A percentile compares a stretch with the other conserved stretches of the same genome.
Conservation (phyloP, 2,113 vertebrate genomes). For the Oreochromis spilurus region DNA sequence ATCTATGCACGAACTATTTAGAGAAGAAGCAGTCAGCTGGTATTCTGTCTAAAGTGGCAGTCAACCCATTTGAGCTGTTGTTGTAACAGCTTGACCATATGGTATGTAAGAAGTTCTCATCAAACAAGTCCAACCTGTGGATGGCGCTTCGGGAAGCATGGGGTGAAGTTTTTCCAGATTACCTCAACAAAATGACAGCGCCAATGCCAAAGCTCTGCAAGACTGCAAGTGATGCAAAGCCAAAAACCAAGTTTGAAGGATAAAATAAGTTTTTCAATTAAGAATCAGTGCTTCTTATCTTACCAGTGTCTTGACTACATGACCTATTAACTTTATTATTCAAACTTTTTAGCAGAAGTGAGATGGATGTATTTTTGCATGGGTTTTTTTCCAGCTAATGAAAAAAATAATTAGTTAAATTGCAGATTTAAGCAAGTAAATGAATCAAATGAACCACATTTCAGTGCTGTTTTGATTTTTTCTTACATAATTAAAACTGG, state of each 20-base stretch:
- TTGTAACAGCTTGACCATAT: background rate
- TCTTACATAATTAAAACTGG: conserved; percentile 34
- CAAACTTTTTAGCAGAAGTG: background rate
- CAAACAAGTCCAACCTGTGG: background rate
- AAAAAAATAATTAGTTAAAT: conserved; percentile 1
- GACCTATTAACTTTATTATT: background rate
- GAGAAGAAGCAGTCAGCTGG: background rate
- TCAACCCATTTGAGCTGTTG: background rate
- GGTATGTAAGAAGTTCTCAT: background rate
- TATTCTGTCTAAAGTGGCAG: background rate
- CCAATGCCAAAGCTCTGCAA: background rate
- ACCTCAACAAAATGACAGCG: background rate
- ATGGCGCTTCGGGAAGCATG: background rate
- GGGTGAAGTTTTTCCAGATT: background rate
- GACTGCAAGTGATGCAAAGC: background rate
- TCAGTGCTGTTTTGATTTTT: conserved; percentile 15
- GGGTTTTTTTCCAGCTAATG: background rate
- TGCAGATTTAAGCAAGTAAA: conserved; percentile 16
- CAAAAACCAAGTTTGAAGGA: background rate
- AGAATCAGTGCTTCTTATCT: background rate
- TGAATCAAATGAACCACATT: conserved; percentile 22
- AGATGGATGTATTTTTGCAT: background rate
- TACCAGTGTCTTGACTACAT: background rate
- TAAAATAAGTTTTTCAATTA: background rate
- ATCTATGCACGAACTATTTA: background rate